Evolutionary conservation across 1,140 invertebrate genomes (phyloP), one percentile per base, ranked within the genome.

Genomic region (Danaus melanippus): DNA sequence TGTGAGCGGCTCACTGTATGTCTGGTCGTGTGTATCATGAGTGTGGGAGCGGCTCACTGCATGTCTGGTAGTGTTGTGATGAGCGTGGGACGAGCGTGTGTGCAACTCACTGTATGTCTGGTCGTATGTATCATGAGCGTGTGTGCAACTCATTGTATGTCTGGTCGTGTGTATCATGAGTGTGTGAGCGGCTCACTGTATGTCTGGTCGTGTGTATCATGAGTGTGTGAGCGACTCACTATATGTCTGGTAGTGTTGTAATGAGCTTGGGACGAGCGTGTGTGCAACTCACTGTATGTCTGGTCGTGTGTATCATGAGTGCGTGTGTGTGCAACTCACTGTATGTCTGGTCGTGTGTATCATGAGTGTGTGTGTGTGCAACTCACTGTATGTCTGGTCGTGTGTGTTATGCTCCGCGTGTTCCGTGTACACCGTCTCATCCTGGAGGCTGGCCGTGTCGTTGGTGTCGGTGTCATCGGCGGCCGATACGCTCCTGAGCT

Each of bases 391-490:
- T 39, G 49, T 2, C 32, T 50, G 12, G 17, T 41, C 41, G 39
- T 12, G 39, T 11, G 10, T 52, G 46, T 43, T 32, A 15, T 56
- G 12, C 41, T 15, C 32, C 10, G n/a, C 1, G 46, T 32, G 21
- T 7, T 32, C 21, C 52, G 21, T 56, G 63, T 55, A 61, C 53
- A 15, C 62, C 8, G 77, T 72, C 57, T 79, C 77, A 60, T 83
- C 79, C 55, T 71, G 70, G 55, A 80, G 65, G 55, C 76, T 76
- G 67, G 54, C 52, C 53, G 68, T 56, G 66, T 74, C 70, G 50
- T 63, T 10, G 42, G 54, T 44, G 62, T 54, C 42, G 12, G 42
- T 21, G 63, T 41, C 52, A 45, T 57, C 51, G 51, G 53, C 11
- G n/a, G n/a, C 55, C 15, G 48, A 17, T 9, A 54, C 65, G 15